Conservation (phyloP, 2,113 vertebrate genomes). For the Hippolais icterina region DNA sequence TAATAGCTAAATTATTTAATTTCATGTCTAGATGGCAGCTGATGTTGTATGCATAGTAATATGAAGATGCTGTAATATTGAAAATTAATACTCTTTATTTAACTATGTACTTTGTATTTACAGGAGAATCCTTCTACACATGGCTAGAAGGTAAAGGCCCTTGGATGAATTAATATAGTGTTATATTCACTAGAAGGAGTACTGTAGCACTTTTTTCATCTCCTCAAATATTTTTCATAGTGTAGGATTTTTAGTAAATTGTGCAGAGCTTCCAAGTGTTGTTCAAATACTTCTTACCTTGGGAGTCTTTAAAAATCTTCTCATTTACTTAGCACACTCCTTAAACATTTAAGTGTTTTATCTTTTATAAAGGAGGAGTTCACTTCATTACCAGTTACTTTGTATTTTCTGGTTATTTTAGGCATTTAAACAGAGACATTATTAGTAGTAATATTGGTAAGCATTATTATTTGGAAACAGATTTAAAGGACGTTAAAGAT, state of each 20-base stretch:
- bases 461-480: neutral
- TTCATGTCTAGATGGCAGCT: neutral
- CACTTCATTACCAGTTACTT: neutral
- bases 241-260: neutral
- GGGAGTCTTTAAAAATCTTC: neutral
- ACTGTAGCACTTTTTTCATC: neutral
- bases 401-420: neutral
- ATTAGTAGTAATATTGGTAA: neutral
- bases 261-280: neutral
- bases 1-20: neutral
- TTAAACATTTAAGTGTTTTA: neutral
- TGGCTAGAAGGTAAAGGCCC: slow-evolving; percentile 91
- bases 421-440: neutral
- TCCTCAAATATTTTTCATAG: neutral
- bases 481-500: neutral
- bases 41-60: neutral
- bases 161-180: neutral
- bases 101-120: slow-evolving; percentile 14
- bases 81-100: neutral
- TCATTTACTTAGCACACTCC: neutral
- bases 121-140: slow-evolving; percentile 93
- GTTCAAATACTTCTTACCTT: neutral
- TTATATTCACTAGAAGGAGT: neutral
- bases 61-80: neutral
- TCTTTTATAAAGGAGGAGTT: neutral